Conservation (phyloP, 1,140 invertebrate species). For the Lepidurus packardi region DNA sequence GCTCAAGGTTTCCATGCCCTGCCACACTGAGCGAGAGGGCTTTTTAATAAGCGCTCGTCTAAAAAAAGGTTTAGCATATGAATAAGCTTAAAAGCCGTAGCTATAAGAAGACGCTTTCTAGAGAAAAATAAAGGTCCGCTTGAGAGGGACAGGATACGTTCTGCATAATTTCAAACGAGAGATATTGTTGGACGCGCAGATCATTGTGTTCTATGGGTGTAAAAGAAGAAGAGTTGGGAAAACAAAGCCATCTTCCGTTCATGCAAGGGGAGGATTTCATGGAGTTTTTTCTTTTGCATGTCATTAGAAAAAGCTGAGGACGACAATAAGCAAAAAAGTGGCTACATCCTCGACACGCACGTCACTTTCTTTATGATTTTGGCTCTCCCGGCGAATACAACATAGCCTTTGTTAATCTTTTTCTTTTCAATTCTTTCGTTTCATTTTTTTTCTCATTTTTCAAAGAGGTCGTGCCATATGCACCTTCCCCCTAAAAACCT, state of each 20-base stretch:
- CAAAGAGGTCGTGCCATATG: constrained; percentile 10
- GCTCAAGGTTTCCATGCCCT: not conserved
- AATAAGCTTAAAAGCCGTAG: not conserved
- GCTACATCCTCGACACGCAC: constrained; percentile 8
- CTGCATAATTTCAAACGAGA: constrained; percentile 16
- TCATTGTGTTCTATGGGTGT: not conserved
- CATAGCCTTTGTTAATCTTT: constrained; percentile 4
- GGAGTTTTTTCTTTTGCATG: not conserved
- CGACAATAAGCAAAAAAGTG: not conserved
- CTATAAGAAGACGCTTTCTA: not conserved
- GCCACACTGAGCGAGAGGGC: not conserved
- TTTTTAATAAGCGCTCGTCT: not conserved
- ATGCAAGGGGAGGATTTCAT: not conserved
- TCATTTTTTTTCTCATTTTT: not conserved
- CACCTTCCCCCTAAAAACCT: not conserved
- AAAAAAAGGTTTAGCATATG: constrained; percentile 15
- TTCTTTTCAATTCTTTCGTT: not conserved
- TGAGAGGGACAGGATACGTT: not conserved
- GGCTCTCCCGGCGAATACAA: not conserved
- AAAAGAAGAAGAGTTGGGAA: not conserved
- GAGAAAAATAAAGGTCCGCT: not conserved
- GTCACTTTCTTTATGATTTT: not conserved
- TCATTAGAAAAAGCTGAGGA: constrained; percentile 3
- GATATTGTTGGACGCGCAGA: constrained; percentile 15
- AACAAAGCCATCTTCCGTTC: not conserved